Evolutionary conservation across 2,797 vertebrate species (phyloP).

Genomic region (Ispidina picta): DNA sequence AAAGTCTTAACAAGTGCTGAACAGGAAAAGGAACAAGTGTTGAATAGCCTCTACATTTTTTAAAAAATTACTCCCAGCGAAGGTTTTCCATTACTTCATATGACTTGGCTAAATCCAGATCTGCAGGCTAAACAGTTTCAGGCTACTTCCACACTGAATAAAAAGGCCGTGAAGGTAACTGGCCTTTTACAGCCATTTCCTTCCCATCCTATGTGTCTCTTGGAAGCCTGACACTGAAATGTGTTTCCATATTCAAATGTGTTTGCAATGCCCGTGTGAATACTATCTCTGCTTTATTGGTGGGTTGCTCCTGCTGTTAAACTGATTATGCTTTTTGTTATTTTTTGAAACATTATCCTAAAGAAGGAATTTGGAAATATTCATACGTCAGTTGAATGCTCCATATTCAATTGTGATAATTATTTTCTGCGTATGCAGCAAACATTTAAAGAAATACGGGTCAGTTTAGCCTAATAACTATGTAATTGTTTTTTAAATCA

Average conservation of each 20-base stretch:
- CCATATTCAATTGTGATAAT: not conserved
- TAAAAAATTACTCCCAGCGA: not conserved
- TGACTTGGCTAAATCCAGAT: not conserved
- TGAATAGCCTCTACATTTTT: not conserved
- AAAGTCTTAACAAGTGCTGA: constrained; percentile 42
- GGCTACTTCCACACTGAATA: not conserved
- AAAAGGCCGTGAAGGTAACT: not conserved
- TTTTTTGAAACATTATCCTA: not conserved
- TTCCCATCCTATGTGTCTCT: not conserved
- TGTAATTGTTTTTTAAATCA: not conserved
- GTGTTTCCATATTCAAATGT: not conserved
- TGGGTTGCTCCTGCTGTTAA: constrained; percentile 9
- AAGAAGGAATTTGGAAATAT: not conserved
- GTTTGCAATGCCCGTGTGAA: not conserved
- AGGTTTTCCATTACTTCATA: not conserved
- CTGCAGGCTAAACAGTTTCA: constrained; percentile 2
- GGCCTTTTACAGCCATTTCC: not conserved
- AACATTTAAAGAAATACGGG: not conserved
- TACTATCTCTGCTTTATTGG: not conserved
- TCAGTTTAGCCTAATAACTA: not conserved
- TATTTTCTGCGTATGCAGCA: not conserved
- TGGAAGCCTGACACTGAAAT: constrained; percentile 1
- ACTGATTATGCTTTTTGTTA: not conserved
- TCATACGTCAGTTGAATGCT: not conserved
- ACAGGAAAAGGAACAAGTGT: not conserved